These are phyloP conservation scores for Aselliscus stoliczkanus DNA, from an alignment of 2,797 vertebrate species.

Conservation along the genomic window DNA sequence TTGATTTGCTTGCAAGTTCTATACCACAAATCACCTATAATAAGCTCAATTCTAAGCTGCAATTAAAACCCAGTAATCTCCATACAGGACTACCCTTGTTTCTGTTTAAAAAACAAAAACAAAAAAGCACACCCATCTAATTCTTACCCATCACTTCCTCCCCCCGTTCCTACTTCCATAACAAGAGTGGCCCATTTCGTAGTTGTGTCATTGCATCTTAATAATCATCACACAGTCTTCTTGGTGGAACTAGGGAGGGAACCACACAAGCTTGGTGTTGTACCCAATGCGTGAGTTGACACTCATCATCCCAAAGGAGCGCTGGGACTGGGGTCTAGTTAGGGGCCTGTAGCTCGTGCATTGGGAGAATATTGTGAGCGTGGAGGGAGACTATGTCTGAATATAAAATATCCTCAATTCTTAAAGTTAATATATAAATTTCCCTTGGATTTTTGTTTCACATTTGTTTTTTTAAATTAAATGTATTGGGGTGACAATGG, in stretches of 20 bases:
- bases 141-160: neutral
- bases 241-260: accelerated
- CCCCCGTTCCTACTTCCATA: neutral
- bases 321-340: neutral
- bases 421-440: neutral
- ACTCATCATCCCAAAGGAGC: neutral
- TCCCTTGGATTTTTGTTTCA: neutral
- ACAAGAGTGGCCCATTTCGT: neutral
- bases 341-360: neutral
- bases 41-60: neutral
- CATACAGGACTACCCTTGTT: neutral
- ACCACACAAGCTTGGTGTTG: neutral
- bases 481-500: too few species aligned
- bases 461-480: neutral
- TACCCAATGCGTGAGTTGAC: accelerated
- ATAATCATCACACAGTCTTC: neutral
- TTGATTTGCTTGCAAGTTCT: neutral
- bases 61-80: neutral
- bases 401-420: neutral
- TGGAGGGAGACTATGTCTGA: neutral
- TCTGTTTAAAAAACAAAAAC: neutral
- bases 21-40: neutral
- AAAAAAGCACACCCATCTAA: neutral
- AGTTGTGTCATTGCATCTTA: neutral
- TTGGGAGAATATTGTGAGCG: neutral